Evolutionary conservation across 2,797 vertebrate species (phyloP).

Genomic region (Gallinago solitaria): DNA sequence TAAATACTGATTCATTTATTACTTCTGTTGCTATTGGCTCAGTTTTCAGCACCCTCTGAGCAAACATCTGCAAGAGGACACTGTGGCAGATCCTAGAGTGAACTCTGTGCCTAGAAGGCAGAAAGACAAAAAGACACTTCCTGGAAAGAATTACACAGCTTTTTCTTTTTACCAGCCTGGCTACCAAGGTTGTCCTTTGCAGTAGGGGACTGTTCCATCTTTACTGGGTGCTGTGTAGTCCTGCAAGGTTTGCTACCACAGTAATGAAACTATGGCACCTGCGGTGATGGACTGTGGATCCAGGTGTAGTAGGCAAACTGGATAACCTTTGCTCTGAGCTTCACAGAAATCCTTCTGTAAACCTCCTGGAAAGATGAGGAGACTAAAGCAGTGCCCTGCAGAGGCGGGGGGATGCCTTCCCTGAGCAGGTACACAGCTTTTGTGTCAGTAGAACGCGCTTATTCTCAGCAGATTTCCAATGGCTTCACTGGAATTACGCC

Average conservation of each 20-base stretch:
- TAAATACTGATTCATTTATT: not conserved
- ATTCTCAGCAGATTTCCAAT: not conserved
- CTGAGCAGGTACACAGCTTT: not conserved
- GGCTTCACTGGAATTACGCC: not conserved
- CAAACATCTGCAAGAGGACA: not conserved
- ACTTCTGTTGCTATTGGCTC: not conserved
- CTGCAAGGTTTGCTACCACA: not conserved
- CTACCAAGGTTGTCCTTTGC: not conserved
- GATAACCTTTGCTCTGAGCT: not conserved
- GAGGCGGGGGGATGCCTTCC: not conserved
- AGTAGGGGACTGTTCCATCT: not conserved
- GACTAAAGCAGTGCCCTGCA: not conserved
- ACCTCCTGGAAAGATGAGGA: not conserved
- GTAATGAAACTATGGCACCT: not conserved
- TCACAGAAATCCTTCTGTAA: not conserved
- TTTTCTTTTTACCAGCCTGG: not conserved
- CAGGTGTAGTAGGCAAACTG: not conserved
- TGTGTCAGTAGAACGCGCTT: not conserved
- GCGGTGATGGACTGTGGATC: not conserved
- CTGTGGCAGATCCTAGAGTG: not conserved
- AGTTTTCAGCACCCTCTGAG: not conserved
- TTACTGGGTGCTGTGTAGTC: not conserved
- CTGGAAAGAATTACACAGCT: not conserved
- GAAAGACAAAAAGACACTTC: not conserved
- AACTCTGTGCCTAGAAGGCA: not conserved